Percentiles rank a stretch among this genome's conserved stretches.
Evolutionary conservation across 2,113 vertebrate species (phyloP).

Genomic region (Grammatotria lemairii): DNA sequence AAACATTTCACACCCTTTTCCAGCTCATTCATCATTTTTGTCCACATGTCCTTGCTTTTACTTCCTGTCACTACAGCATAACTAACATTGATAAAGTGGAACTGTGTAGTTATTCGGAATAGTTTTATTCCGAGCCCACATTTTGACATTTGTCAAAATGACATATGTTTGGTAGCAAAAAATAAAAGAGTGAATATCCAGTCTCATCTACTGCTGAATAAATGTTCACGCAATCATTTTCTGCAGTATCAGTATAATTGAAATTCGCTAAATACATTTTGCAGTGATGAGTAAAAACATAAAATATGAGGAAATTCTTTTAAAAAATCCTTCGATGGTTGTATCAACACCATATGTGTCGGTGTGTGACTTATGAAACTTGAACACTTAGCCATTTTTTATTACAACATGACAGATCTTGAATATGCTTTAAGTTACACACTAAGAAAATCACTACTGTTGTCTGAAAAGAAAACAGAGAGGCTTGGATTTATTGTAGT

Average conservation of each 20-base stretch:
- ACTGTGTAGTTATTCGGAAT: background rate
- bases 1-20: background rate
- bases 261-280: background rate
- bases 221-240: background rate
- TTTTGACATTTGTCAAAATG: background rate
- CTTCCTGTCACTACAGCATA: background rate
- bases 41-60: background rate
- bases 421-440: background rate
- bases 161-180: background rate
- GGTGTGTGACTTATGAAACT: background rate
- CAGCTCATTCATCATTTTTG: background rate
- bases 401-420: background rate
- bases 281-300: background rate
- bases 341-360: background rate
- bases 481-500: background rate
- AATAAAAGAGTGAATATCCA: background rate
- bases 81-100: background rate
- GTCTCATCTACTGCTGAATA: background rate
- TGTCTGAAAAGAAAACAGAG: background rate
- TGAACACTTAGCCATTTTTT: background rate
- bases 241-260: background rate
- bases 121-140: background rate
- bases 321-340: background rate
- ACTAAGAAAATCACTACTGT: background rate
- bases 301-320: background rate